Base-by-base conservation (phyloP, 2,113 vertebrate genomes). In the Dendropsophus ebraccatus region DNA sequence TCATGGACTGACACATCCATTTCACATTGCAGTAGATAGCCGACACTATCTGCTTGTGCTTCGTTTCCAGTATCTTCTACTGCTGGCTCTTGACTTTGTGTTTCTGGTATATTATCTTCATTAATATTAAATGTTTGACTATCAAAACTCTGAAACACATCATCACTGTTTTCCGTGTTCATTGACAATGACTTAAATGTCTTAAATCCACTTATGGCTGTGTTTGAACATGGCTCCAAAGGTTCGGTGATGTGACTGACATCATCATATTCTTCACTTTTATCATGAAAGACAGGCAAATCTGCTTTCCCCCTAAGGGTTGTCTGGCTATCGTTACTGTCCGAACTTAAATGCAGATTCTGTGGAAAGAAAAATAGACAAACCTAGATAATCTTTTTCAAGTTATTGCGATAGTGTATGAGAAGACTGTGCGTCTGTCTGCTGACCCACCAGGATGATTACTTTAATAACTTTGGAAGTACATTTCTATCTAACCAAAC, bases 311-410 rank as follows among this genome's bases (percentile, higher is more conserved):
- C 85, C 19, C 47, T 60, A 75, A 81, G 50, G 58, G 37, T 52
- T 76, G 30, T 69, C 89, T 82, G 88, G 54, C 87, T 60, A 17
- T 89, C 87, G 14, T 49, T 79, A 58, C 25, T 80, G 78, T 83
- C 47, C 28, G 84, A 88, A 49, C 74, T 87, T 74, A 67, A 52
- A 45, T 87, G 67, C 8, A 87, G 52, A 41, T 81, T 87, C 94
- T 94, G 87, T 30, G 83, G 52, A 30, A 49, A 23, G 75, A 65
- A 60, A 0, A 14, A 79, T 8, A 14, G 23, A 78, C 32, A 70
- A 37, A 16, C 5, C 13, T 65, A 32, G 16, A 65, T 12, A 30
- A 65, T 32, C 1, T 4, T 30, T 14, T 32, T 30, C 10, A 30
- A 30, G 17, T 17, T 30, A 32, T 30, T 30, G 28, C 30, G 2